phyloP scores from a whole-genome alignment of 2,888 invertebrate species.

The Cancer borealis region DNA sequence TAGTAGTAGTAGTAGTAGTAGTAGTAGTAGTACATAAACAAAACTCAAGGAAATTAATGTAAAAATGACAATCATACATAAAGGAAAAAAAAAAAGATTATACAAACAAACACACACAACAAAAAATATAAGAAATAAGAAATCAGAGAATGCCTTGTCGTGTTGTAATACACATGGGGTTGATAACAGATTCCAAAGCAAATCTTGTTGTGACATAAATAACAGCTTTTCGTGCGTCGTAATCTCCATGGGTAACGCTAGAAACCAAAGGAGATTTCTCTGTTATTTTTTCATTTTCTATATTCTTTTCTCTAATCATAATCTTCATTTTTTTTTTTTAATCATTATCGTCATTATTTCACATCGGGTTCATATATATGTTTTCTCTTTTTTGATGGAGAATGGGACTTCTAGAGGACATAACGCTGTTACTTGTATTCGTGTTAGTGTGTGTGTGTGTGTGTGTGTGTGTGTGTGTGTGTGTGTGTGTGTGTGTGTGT shows the following conservation, averaged over 20 bases:
- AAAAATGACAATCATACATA: neutral
- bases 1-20: neutral
- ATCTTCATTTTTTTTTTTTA: neutral
- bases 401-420: neutral
- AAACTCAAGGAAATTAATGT: neutral
- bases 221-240: neutral
- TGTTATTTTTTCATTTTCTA: neutral
- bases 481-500: neutral
- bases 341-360: neutral
- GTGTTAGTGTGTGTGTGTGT: neutral
- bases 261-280: neutral
- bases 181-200: neutral
- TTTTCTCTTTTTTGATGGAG: neutral
- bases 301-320: neutral
- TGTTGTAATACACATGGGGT: neutral
- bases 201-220: slow-evolving; percentile 13
- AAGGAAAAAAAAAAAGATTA: neutral
- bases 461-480: slow-evolving; percentile 7
- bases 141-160: neutral
- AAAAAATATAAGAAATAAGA: neutral
- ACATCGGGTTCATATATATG: neutral
- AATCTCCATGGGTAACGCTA: neutral
- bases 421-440: neutral
- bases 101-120: neutral
- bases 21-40: neutral